These are phyloP conservation scores for Diadema setosum DNA, from an alignment of 35 echinoderm and acorn worm species.

Conservation along the genomic window DNA sequence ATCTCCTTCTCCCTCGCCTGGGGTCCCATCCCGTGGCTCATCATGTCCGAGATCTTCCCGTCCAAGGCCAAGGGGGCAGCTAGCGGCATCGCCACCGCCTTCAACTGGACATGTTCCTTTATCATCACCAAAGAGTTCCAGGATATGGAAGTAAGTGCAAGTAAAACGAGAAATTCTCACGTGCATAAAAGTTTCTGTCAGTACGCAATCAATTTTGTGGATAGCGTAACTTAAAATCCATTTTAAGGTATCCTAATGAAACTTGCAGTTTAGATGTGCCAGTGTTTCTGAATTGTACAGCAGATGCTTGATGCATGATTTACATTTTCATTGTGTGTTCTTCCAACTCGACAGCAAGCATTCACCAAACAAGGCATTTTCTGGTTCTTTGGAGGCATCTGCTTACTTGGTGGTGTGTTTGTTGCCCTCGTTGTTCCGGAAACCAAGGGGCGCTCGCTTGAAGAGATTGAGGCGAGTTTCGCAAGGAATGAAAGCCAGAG, in stretches of 20 bases:
- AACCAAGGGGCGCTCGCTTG: constrained; percentile 86
- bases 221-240: no score
- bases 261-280: no score
- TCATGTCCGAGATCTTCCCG: constrained; percentile 98
- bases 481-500: not conserved
- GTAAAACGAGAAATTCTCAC: no score
- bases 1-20: constrained; percentile 81
- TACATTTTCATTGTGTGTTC: not conserved
- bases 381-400: constrained; percentile 86
- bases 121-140: constrained; percentile 76
- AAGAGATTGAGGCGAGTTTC: constrained; percentile 76
- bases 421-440: constrained; percentile 83
- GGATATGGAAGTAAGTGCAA: constrained; percentile 59
- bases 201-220: no score
- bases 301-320: no score
- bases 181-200: no score
- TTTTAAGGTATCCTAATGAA: no score
- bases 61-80: constrained; percentile 74
- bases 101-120: constrained; percentile 89
- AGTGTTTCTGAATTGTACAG: no score
- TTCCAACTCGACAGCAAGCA: not conserved
- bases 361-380: constrained; percentile 62
- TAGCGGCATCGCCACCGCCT: constrained; percentile 69
- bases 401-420: constrained; percentile 69
- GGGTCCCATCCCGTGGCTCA: constrained; percentile 91